Evolutionary conservation across 1,140 invertebrate genomes (phyloP).

Genomic region (Wiebesia pumilae): DNA sequence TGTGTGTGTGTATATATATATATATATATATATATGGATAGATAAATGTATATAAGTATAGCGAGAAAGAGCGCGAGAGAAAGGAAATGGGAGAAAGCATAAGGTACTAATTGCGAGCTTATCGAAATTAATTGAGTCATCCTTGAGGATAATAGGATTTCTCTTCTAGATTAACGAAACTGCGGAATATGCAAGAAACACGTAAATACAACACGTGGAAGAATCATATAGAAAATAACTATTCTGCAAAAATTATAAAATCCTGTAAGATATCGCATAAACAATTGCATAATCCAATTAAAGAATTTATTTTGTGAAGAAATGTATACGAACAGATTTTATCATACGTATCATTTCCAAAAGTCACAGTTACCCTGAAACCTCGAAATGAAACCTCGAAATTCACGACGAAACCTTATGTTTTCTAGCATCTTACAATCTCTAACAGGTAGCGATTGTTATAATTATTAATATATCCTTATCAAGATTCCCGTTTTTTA

Average conservation of each 20-base stretch:
- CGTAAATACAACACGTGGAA: too few species aligned
- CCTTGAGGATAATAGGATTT: conserved; percentile 4
- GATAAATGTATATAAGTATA: too few species aligned
- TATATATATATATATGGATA: too few species aligned
- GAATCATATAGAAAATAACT: too few species aligned
- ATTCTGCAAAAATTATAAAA: too few species aligned
- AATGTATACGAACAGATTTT: neutral
- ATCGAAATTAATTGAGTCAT: conserved; percentile 32
- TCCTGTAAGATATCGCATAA: neutral
- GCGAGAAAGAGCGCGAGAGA: too few species aligned
- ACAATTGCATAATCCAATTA: neutral
- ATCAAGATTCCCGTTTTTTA: neutral
- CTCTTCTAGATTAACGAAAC: neutral
- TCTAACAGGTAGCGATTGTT: neutral
- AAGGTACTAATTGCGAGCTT: neutral
- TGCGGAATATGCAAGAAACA: neutral
- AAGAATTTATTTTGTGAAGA: neutral
- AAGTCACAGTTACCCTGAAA: neutral
- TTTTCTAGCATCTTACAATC: neutral
- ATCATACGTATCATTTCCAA: neutral
- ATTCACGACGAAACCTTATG: neutral
- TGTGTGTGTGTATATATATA: too few species aligned
- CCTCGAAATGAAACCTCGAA: neutral
- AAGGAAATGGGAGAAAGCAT: too few species aligned
- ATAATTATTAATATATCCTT: neutral